Evolutionary conservation across 1,140 invertebrate species (phyloP).

Genomic region (Drosophila trapezifrons): DNA sequence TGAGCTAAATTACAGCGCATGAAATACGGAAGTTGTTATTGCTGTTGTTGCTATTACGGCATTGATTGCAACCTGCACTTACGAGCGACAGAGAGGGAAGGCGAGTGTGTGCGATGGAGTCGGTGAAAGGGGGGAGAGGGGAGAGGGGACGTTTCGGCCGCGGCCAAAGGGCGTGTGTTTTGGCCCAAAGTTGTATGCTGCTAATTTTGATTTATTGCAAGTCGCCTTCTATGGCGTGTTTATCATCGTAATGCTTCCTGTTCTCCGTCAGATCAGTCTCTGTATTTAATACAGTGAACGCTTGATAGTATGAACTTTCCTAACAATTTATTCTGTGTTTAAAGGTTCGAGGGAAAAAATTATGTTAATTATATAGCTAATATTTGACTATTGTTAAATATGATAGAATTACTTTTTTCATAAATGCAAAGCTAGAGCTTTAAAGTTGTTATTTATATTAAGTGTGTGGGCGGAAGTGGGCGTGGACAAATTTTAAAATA

Average conservation of each 20-base stretch:
- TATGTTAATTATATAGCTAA: no score
- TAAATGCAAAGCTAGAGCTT: no score
- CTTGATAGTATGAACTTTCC: not conserved
- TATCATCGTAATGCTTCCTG: slow-evolving; percentile 67
- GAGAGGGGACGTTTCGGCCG: slow-evolving; percentile 9
- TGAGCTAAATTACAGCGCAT: slow-evolving; percentile 70
- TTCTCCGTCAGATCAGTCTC: slow-evolving; percentile 41
- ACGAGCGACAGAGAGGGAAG: slow-evolving; percentile 6
- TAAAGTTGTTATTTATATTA: no score
- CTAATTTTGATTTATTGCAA: slow-evolving; percentile 71
- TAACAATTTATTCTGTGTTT: not conserved
- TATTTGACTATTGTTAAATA: no score
- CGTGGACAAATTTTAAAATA: not conserved
- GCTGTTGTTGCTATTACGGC: slow-evolving; percentile 50
- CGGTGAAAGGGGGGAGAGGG: no score
- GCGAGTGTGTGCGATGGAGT: no score
- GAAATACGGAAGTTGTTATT: slow-evolving; percentile 71
- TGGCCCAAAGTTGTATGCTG: slow-evolving; percentile 63
- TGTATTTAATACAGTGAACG: not conserved
- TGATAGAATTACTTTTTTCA: no score
- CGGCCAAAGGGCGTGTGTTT: slow-evolving; percentile 61
- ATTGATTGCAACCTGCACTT: slow-evolving; percentile 62
- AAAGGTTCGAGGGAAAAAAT: not conserved
- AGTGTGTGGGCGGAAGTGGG: not conserved
- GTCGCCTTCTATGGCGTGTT: slow-evolving; percentile 43